phyloP scores from a whole-genome alignment of 2,113 vertebrate genomes.

The Pelusios castaneus region DNA sequence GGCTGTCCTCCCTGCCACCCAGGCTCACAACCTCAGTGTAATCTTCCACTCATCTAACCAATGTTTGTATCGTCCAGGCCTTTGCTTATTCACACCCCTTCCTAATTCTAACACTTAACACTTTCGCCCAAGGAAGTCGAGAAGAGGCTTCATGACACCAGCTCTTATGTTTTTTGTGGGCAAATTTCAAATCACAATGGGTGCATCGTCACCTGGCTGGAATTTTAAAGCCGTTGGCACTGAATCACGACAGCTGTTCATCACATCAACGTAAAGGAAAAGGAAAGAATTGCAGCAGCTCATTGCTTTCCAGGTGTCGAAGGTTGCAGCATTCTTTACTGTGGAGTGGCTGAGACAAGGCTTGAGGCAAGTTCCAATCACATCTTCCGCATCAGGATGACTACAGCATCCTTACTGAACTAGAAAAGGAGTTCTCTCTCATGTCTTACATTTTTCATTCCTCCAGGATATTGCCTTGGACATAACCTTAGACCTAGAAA shows the following conservation, averaged over 20 bases:
- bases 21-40: background rate
- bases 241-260: background rate
- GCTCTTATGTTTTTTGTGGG: background rate
- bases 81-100: background rate
- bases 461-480: background rate
- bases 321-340: background rate
- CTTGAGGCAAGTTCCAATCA: background rate
- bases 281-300: background rate
- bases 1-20: fast-evolving
- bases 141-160: background rate
- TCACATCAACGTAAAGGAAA: background rate
- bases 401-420: background rate
- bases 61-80: background rate
- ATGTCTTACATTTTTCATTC: background rate
- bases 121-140: background rate
- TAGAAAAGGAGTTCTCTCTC: background rate
- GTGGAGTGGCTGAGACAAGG: background rate
- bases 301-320: background rate
- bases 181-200: background rate
- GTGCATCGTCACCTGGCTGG: background rate
- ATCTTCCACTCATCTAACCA: background rate
- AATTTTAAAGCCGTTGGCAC: background rate
- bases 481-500: background rate
- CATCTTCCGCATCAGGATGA: background rate
- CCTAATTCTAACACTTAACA: background rate